These are phyloP conservation scores for Siphlonurus alternatus DNA, from an alignment of 2,888 invertebrate species.

Conservation along the genomic window DNA sequence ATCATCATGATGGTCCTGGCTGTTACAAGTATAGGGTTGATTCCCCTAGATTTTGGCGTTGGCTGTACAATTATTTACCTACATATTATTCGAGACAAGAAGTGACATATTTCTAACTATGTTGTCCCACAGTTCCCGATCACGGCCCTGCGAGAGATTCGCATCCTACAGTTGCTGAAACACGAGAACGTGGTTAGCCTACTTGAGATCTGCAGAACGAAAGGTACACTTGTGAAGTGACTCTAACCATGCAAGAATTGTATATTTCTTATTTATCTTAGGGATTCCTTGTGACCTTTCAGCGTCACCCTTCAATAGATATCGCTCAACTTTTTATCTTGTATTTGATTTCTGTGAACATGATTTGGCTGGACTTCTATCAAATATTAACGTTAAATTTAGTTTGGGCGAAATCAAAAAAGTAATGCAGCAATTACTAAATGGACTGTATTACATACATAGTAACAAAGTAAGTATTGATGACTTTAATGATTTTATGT, in stretches of 20 bases:
- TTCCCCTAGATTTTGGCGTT: too few relatives aligned
- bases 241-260: too few relatives aligned
- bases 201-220: conserved; percentile 90
- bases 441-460: conserved; percentile 91
- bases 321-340: conserved; percentile 77
- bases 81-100: too few relatives aligned
- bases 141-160: conserved; percentile 91
- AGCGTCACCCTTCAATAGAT: conserved; percentile 51
- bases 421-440: conserved; percentile 70
- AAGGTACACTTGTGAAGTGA: conserved; percentile 46
- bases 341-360: conserved; percentile 99
- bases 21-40: too few relatives aligned
- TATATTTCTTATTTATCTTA: conserved; percentile 20
- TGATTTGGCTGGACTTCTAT: conserved; percentile 88
- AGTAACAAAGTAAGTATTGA: conserved; percentile 58
- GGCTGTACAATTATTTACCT: too few relatives aligned
- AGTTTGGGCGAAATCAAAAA: conserved; percentile 93
- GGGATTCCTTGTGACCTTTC: conserved; percentile 15
- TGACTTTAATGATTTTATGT: background rate
- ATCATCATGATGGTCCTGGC: too few relatives aligned
- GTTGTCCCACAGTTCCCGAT: conserved; percentile 84
- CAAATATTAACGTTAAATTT: conserved; percentile 91
- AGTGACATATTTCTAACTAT: too few relatives aligned
- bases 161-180: conserved; percentile 82
- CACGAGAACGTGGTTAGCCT: conserved; percentile 96